phyloP scores from a whole-genome alignment of 2,113 vertebrate genomes.

The Empidonax traillii region DNA sequence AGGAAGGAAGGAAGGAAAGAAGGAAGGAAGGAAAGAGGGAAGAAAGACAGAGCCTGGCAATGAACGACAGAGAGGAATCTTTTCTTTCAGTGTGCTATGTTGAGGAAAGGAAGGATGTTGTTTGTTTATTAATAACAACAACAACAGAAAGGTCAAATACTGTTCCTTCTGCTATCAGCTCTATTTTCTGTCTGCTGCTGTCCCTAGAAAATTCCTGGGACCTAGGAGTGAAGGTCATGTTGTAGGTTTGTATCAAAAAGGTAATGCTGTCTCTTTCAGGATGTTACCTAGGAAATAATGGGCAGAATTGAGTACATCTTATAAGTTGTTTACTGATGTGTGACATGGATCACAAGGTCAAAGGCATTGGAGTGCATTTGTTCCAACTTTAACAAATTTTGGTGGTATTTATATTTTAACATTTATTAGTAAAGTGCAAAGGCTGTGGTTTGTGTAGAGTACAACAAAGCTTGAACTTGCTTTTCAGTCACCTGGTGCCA shows the following conservation, averaged over 20 bases:
- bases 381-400: background rate
- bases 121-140: slow-evolving; percentile 2
- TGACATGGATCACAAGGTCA: background rate
- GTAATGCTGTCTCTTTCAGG: background rate
- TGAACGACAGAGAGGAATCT: background rate
- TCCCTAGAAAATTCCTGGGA: background rate
- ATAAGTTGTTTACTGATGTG: background rate
- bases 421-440: background rate
- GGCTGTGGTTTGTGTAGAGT: background rate
- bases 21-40: background rate
- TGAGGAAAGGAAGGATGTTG: background rate
- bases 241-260: background rate
- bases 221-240: background rate
- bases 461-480: background rate
- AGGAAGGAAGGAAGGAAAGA: background rate
- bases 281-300: background rate
- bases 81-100: background rate
- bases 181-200: background rate
- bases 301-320: background rate
- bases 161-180: background rate
- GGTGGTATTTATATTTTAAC: background rate
- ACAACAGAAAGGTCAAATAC: background rate
- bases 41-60: background rate
- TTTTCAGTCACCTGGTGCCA: background rate
- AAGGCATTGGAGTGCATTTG: background rate